Evolutionary conservation across 2,888 invertebrate species (phyloP).

Genomic region (Troides oblongomaculatus): DNA sequence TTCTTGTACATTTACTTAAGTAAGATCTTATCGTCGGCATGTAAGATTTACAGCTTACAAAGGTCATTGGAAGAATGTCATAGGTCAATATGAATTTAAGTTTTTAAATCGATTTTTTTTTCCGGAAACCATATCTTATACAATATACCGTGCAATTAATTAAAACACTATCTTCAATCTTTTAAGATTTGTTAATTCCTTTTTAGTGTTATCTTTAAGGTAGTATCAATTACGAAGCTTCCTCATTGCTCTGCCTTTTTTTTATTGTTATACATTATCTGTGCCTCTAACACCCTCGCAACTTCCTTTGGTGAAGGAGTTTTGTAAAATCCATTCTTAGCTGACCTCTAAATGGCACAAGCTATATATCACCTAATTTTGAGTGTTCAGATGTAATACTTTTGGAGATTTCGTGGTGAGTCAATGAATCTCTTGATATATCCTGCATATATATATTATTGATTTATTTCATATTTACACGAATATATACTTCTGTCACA

Average conservation of each 20-base stretch:
- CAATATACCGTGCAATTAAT: constrained; percentile 1
- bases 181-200: background rate
- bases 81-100: constrained; percentile 1
- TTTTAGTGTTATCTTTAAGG: constrained; percentile 4
- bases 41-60: constrained; percentile 7
- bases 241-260: constrained; percentile 1
- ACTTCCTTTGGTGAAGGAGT: too few relatives aligned
- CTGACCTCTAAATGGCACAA: too few relatives aligned
- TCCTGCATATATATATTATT: too few relatives aligned
- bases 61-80: constrained; percentile 4
- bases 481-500: too few relatives aligned
- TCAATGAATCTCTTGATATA: too few relatives aligned
- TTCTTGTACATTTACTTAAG: background rate
- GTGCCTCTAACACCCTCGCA: too few relatives aligned
- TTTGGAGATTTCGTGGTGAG: too few relatives aligned
- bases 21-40: background rate
- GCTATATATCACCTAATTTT: too few relatives aligned
- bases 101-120: background rate
- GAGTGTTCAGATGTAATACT: too few relatives aligned
- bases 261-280: too few relatives aligned
- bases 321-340: too few relatives aligned
- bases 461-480: too few relatives aligned
- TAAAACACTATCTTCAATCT: background rate
- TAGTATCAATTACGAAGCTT: constrained; percentile 9
- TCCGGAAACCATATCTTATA: constrained; percentile 8